Percentiles rank a stretch among this genome's conserved stretches.
Evolutionary conservation across 1,140 invertebrate genomes (phyloP).

Genomic region (Drosophila serrata): DNA sequence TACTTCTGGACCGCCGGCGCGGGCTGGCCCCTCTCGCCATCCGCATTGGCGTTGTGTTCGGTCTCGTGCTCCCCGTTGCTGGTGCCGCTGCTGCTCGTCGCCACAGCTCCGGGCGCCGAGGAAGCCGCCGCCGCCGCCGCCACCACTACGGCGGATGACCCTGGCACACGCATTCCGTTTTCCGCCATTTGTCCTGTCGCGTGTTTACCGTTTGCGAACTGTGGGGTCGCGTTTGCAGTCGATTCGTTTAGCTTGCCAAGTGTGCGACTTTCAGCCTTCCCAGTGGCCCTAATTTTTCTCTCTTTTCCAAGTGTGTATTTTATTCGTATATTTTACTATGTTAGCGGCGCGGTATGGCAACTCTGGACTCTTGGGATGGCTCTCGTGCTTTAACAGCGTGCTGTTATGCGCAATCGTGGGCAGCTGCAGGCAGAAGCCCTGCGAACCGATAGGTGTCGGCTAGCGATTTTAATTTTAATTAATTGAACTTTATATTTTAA

Average conservation of each 20-base stretch:
- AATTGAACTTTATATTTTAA: too few relatives aligned
- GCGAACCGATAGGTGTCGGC: not conserved
- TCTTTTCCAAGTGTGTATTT: constrained; percentile 67
- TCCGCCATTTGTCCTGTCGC: constrained; percentile 80
- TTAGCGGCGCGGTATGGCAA: constrained; percentile 28
- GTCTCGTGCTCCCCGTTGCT: constrained; percentile 80
- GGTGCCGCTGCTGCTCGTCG: constrained; percentile 34
- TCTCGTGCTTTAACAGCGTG: constrained; percentile 29
- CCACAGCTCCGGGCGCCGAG: constrained; percentile 41
- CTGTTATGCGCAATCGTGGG: constrained; percentile 4
- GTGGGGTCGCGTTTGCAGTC: constrained; percentile 51
- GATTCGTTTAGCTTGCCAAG: constrained; percentile 67
- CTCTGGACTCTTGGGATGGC: constrained; percentile 14
- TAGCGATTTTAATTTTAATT: not conserved
- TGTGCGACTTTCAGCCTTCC: constrained; percentile 76
- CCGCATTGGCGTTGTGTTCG: constrained; percentile 65
- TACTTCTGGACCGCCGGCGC: constrained; percentile 79
- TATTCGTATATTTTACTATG: constrained; percentile 51
- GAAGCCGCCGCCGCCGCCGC: constrained; percentile 32
- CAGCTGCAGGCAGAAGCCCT: not conserved
- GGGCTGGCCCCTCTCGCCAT: constrained; percentile 69
- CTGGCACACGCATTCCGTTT: constrained; percentile 82
- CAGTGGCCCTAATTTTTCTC: constrained; percentile 80
- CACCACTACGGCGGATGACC: constrained; percentile 59
- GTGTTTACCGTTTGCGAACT: constrained; percentile 34